Conservation (phyloP, 2,888 invertebrate genomes). For the Spodoptera picta region DNA sequence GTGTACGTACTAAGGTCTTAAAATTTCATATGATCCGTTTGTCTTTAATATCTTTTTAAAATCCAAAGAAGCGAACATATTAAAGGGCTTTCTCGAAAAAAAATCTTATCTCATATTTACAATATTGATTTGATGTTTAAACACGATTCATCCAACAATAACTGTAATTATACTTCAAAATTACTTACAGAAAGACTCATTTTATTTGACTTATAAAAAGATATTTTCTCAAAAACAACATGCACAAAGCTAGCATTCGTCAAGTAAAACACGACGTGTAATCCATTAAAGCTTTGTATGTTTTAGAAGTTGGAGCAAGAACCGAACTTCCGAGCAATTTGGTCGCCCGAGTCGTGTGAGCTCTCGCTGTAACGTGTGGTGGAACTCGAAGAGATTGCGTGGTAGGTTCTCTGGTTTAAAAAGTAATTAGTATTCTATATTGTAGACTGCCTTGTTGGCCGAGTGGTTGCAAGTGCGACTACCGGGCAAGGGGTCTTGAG, state of each 20-base stretch:
- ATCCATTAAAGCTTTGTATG: slow-evolving; percentile 64
- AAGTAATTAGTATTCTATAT: slow-evolving; percentile 19
- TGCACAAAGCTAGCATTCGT: slow-evolving; percentile 53
- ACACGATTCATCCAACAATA: neutral
- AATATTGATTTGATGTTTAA: too few relatives aligned
- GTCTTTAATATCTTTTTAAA: too few relatives aligned
- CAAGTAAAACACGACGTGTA: slow-evolving; percentile 59
- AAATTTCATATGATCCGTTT: too few relatives aligned
- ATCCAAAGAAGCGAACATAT: too few relatives aligned
- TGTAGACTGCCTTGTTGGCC: too few relatives aligned
- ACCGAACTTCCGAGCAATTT: slow-evolving; percentile 62
- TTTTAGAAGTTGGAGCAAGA: slow-evolving; percentile 56
- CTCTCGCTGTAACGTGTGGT: slow-evolving; percentile 22
- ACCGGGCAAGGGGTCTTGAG: too few relatives aligned
- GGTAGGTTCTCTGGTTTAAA: slow-evolving; percentile 18
- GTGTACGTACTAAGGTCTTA: too few relatives aligned
- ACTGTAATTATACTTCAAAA: neutral
- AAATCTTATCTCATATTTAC: too few relatives aligned
- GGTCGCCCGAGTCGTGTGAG: slow-evolving; percentile 33
- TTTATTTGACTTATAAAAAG: slow-evolving; percentile 37
- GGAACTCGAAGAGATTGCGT: slow-evolving; percentile 24
- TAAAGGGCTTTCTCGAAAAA: too few relatives aligned
- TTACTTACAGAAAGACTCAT: slow-evolving; percentile 28
- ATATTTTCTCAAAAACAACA: slow-evolving; percentile 36
- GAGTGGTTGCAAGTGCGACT: too few relatives aligned